phyloP scores from a whole-genome alignment of 2,113 vertebrate genomes.

The Lichenostomus cassidix region DNA sequence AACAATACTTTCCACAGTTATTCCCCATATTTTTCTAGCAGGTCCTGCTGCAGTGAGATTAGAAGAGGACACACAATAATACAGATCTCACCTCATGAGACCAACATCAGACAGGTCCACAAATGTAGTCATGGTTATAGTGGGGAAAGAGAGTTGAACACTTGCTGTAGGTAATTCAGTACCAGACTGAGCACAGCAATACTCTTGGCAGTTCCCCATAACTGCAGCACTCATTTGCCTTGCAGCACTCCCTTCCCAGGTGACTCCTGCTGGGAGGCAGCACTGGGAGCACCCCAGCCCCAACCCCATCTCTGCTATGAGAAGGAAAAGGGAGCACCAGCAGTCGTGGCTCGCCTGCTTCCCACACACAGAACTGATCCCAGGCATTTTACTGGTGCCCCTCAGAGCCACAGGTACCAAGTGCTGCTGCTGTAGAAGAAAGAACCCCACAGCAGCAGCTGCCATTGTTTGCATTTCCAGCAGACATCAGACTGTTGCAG shows the following conservation, averaged over 20 bases:
- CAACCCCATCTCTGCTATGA: not conserved
- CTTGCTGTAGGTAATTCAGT: not conserved
- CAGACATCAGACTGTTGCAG: not conserved
- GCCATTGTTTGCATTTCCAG: not conserved
- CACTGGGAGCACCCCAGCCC: not conserved
- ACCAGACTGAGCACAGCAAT: not conserved
- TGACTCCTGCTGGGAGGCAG: not conserved
- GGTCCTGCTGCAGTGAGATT: not conserved
- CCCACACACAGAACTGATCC: not conserved
- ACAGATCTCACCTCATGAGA: not conserved
- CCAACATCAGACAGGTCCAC: not conserved
- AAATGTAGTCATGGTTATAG: not conserved
- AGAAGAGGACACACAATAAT: not conserved
- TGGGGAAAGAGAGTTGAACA: not conserved
- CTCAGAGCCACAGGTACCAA: not conserved
- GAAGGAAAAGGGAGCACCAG: not conserved
- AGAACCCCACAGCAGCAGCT: not conserved
- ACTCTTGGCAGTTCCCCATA: not conserved
- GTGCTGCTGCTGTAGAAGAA: not conserved
- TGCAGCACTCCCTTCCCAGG: not conserved
- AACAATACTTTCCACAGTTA: not conserved
- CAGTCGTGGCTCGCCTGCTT: rapidly evolving
- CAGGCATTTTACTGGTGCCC: not conserved
- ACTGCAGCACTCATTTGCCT: not conserved
- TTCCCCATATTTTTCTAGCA: not conserved